A percentile compares a stretch with the other conserved stretches of the same genome.
Conservation (phyloP, 2,113 vertebrate genomes). For the Pimephales promelas region DNA sequence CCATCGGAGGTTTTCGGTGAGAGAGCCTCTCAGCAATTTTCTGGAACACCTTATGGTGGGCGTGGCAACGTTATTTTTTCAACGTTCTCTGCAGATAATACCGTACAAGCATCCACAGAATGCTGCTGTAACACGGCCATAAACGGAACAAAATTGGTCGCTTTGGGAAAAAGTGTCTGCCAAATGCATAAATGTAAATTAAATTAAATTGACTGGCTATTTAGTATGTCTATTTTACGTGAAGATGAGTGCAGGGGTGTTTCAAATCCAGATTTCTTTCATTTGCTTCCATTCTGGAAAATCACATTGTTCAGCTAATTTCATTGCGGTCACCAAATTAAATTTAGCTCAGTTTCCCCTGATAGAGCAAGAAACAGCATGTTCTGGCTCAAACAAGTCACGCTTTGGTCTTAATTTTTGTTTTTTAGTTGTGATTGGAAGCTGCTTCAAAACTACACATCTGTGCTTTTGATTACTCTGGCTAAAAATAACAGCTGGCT, state of each 20-base stretch:
- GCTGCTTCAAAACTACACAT: background rate
- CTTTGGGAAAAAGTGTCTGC: no score
- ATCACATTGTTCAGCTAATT: background rate
- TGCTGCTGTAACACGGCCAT: background rate
- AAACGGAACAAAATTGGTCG: background rate
- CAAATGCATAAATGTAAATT: no score
- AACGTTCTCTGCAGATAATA: constrained; percentile 7
- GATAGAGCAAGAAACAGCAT: background rate
- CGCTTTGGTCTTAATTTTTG: background rate
- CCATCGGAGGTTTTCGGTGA: constrained; percentile 8
- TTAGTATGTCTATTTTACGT: background rate
- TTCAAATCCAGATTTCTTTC: background rate
- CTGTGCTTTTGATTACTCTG: constrained; percentile 14
- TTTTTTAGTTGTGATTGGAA: constrained; percentile 2
- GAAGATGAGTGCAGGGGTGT: background rate
- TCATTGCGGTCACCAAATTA: background rate
- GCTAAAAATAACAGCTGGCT: constrained; percentile 36
- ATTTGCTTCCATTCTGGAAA: background rate
- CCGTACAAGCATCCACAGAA: background rate
- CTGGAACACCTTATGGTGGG: constrained; percentile 16
- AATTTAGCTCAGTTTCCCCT: background rate
- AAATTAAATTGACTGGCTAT: background rate
- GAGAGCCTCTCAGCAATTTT: constrained; percentile 26
- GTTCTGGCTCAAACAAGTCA: constrained; percentile 23
- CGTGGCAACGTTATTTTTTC: background rate